Percentiles rank a stretch among this genome's conserved stretches.
Evolutionary conservation across 2,113 vertebrate species (phyloP).

Genomic region (Chrysochloris asiatica): DNA sequence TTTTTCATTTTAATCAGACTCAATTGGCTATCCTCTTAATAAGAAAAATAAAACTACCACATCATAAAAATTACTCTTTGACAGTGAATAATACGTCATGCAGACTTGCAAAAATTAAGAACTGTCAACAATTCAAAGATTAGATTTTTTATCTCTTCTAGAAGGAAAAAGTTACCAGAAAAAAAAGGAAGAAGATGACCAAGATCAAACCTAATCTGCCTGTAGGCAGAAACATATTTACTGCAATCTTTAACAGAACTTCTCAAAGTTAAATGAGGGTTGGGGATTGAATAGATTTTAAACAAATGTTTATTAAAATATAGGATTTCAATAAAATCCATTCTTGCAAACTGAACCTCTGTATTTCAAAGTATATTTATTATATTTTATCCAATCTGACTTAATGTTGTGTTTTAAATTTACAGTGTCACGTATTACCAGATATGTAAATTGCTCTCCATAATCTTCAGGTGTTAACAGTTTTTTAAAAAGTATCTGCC

Average conservation of each 20-base stretch:
- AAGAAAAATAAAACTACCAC: conserved; percentile 54
- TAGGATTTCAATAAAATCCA: no score
- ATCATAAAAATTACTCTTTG: conserved; percentile 45
- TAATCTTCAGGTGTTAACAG: no score
- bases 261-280: conserved; percentile 23
- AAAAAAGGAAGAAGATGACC: neutral
- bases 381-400: neutral
- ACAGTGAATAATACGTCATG: conserved; percentile 34
- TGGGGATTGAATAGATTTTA: conserved; percentile 22
- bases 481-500: no score
- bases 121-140: neutral
- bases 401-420: no score
- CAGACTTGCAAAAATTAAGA: conserved; percentile 14
- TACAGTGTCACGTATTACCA: no score
- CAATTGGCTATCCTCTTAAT: conserved; percentile 41
- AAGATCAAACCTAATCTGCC: neutral
- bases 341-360: no score
- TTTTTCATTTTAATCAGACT: conserved; percentile 67
- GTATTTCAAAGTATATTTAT: no score
- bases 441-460: no score
- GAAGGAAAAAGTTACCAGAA: neutral
- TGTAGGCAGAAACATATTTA: neutral
- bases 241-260: conserved; percentile 13
- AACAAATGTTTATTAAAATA: conserved; percentile 50
- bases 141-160: neutral